Base-by-base conservation (phyloP, 2,888 invertebrate genomes). In the Orchestes rusci region DNA sequence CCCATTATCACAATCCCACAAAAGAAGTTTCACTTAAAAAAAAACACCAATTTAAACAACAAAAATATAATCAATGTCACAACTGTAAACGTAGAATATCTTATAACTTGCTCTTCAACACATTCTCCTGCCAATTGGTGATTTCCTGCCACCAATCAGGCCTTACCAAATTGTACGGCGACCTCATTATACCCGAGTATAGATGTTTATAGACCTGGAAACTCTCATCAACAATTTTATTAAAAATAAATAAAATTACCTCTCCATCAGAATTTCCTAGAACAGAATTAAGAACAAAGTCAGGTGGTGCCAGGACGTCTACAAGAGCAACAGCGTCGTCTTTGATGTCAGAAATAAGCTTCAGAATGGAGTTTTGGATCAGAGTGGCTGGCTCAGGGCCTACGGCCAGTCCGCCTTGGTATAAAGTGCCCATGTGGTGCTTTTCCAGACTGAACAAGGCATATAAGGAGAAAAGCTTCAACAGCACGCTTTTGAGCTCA, bases 251-350 rank as follows among this genome's bases (percentile, higher is more conserved):
- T 15, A 19, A 37, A 17, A 16, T 31, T 68, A 88, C 91, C 75
- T 86, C 75, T 63, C 94, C 94, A 68, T 93, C 89, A 4, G 88
- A 79, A 59, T 74, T 71, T 27, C 92, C 94, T n/a, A 95, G 73
- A 1, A 84, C 80, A 1, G 93, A 93, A 59, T 84, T 82, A 10
- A 94, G 70, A 51, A 91, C 76, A 66, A 84, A 89, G 71, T 94
- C 94, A 0, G 88, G 84, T 1, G 91, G 91, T 0, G 93, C 89
- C 36, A 94, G 73, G 0, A 80, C 79, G 70, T 95, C 94, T 0
- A 78, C 82, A 19, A 94, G 71, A 1, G 84, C 62, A 1, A 91
- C 79, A 0, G 87, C 80, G 33, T 90, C 83, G n/a, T 80, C 73
- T 58, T 82, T 78, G 3, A 90, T 54, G 23, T 67, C 61, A 0